Percentiles rank a stretch among this genome's conserved stretches.
Conservation (phyloP, 2,888 invertebrate species). For the Pheosia gnoma region DNA sequence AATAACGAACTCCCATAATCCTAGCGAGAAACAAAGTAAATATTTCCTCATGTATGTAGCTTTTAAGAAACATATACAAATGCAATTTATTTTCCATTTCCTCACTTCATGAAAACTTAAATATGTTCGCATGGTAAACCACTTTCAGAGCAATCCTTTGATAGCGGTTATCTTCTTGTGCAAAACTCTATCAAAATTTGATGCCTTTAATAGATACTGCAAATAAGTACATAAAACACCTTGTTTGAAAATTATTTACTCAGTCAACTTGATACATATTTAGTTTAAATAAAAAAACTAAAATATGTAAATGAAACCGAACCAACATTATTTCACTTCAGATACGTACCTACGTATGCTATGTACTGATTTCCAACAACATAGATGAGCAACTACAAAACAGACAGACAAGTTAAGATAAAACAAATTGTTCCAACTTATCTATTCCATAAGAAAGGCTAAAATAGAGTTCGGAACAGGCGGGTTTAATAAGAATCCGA, state of each 20-base stretch:
- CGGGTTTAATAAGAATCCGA: conserved; percentile 62
- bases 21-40: conserved; percentile 70
- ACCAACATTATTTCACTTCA: background rate
- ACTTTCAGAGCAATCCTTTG: conserved; percentile 82
- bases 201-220: conserved; percentile 34
- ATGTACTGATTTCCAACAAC: background rate
- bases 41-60: conserved; percentile 60
- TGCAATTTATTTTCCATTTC: conserved; percentile 84
- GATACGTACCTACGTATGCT: background rate
- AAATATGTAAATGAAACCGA: background rate
- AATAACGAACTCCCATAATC: conserved; percentile 60
- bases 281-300: no score
- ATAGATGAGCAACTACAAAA: conserved; percentile 11
- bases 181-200: conserved; percentile 77
- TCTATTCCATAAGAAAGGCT: conserved; percentile 52
- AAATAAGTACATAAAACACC: background rate
- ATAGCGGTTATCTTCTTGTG: conserved; percentile 78
- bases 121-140: conserved; percentile 81
- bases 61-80: conserved; percentile 80
- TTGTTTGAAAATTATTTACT: background rate
- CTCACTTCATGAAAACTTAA: conserved; percentile 83
- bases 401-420: conserved; percentile 43
- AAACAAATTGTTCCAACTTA: conserved; percentile 59
- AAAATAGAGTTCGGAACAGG: conserved; percentile 41
- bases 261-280: no score